A percentile compares a stretch with the other conserved stretches of the same genome.
These are phyloP conservation scores for Meiosimyza decipiens DNA, from an alignment of 2,888 invertebrate species.

Conservation along the genomic window DNA sequence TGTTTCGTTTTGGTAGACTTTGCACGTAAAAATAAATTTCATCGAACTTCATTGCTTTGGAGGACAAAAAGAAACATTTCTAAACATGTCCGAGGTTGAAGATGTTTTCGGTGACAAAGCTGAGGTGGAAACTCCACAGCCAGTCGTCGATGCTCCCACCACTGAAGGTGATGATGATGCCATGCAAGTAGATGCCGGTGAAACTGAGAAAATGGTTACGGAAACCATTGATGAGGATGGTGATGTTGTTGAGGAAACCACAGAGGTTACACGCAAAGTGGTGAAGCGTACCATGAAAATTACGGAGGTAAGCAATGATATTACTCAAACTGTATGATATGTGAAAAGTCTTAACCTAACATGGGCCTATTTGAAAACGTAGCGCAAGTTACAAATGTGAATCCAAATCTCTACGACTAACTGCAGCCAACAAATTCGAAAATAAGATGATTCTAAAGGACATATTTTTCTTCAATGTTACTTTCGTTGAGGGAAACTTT, in stretches of 20 bases:
- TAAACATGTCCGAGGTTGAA: slow-evolving; percentile 64
- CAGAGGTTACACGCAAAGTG: slow-evolving; percentile 64
- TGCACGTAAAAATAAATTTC: background rate
- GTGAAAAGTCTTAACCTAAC: too few relatives aligned
- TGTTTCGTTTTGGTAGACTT: background rate
- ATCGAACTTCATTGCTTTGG: background rate
- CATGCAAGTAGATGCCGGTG: slow-evolving; percentile 50
- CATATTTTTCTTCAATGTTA: too few relatives aligned
- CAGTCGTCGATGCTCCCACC: slow-evolving; percentile 42
- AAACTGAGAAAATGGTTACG: slow-evolving; percentile 60
- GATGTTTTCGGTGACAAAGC: slow-evolving; percentile 53
- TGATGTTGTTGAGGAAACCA: slow-evolving; percentile 64
- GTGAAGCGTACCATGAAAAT: slow-evolving; percentile 66
- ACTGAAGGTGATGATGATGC: slow-evolving; percentile 49
- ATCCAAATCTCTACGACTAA: too few relatives aligned
- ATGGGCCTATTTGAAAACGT: too few relatives aligned
- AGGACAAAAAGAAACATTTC: slow-evolving; percentile 24
- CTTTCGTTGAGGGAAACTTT: too few relatives aligned
- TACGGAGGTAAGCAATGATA: slow-evolving; percentile 59
- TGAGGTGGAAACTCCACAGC: slow-evolving; percentile 53
- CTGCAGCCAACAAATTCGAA: too few relatives aligned
- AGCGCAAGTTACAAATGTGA: too few relatives aligned
- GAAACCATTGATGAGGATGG: slow-evolving; percentile 64
- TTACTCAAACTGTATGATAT: too few relatives aligned
- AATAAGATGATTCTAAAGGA: too few relatives aligned